Percentiles rank a stretch among this genome's conserved stretches.
Evolutionary conservation across 2,888 invertebrate species (phyloP).

Genomic region (Epinotia nisella): DNA sequence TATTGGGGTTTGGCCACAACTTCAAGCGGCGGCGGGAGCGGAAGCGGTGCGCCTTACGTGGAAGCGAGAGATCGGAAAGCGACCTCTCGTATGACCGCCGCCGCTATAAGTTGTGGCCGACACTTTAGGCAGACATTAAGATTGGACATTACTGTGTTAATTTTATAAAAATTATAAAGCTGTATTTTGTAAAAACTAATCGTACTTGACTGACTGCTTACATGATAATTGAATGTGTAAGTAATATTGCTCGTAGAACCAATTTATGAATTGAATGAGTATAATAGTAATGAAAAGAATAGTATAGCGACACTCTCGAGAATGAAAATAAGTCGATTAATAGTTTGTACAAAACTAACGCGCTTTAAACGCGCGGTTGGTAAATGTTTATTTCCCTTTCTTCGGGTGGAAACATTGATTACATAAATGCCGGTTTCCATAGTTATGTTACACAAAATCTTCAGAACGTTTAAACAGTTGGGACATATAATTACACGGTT

Average conservation of each 20-base stretch:
- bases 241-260: background rate
- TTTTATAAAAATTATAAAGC: slow-evolving; percentile 13
- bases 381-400: background rate
- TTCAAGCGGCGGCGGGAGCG: too few species aligned
- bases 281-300: background rate
- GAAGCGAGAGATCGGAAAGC: too few species aligned
- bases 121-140: slow-evolving; percentile 40
- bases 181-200: slow-evolving; percentile 17
- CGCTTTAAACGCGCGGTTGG: background rate
- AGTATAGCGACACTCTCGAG: background rate
- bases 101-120: too few species aligned
- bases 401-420: background rate
- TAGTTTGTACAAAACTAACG: background rate
- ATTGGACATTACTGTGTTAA: slow-evolving; percentile 4
- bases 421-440: too few species aligned
- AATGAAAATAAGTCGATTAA: background rate
- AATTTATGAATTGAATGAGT: background rate
- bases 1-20: slow-evolving; percentile 13
- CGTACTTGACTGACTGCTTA: slow-evolving; percentile 31
- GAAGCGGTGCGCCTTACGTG: too few species aligned
- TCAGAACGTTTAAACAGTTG: too few species aligned
- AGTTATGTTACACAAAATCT: too few species aligned
- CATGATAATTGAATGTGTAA: background rate
- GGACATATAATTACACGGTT: too few species aligned
- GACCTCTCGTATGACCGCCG: too few species aligned